phyloP scores from a whole-genome alignment of 2,797 vertebrate genomes.

The Tragopan temminckii region DNA sequence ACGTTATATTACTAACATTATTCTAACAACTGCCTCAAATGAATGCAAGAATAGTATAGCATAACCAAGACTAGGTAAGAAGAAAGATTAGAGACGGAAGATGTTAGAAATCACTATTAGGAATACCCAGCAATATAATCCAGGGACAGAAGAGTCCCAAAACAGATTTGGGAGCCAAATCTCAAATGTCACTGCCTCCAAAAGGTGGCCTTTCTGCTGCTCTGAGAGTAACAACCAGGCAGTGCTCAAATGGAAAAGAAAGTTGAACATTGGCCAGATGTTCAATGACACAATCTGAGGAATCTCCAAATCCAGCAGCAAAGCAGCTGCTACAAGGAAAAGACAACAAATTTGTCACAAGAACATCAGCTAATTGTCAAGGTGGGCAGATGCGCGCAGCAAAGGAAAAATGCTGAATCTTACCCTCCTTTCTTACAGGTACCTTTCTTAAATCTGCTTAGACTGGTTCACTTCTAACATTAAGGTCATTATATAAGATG shows the following conservation, averaged over 20 bases:
- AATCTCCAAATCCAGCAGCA: background rate
- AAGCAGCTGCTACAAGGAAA: background rate
- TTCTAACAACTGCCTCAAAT: background rate
- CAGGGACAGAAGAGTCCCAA: background rate
- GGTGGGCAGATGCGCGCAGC: background rate
- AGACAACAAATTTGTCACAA: background rate
- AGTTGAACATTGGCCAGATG: background rate
- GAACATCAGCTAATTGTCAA: background rate
- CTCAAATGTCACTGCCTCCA: background rate
- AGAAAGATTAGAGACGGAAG: background rate
- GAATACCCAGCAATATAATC: background rate
- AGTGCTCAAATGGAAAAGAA: background rate
- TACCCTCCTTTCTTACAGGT: background rate
- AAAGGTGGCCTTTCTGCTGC: background rate
- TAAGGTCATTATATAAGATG: background rate
- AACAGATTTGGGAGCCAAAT: background rate
- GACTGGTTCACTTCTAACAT: background rate
- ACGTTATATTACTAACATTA: background rate
- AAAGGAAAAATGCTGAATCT: background rate
- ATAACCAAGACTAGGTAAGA: background rate
- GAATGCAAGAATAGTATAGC: background rate
- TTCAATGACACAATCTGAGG: background rate
- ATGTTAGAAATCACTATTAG: background rate
- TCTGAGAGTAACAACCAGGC: background rate
- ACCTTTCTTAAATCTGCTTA: background rate